Base-by-base conservation (phyloP, 2,888 invertebrate species). In the Drosophila fulvimacula region DNA sequence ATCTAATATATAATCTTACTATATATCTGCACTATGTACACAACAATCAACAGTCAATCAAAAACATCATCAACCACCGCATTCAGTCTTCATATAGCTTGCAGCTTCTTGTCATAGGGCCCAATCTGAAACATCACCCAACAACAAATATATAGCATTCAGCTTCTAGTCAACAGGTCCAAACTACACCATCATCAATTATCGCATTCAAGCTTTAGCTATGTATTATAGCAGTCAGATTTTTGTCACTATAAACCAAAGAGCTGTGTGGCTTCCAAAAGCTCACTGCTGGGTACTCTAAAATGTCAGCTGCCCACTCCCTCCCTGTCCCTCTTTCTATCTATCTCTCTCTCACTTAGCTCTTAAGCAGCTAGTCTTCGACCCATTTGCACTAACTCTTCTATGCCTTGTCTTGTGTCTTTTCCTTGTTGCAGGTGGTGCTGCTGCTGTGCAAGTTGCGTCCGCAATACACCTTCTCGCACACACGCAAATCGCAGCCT, bases 381-480 rank as follows among this genome's bases (percentile, higher is more conserved):
- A 9, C 5, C 24, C 13, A 24, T n/a, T n/a, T 36, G 17, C 24
- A 34, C 49, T 51, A 51, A 51, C 48, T 19, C 17, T 32, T 21
- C 51, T 2, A n/a, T 15, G 34, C 21, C n/a, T 36, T n/a, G 13
- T 51, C 30, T 10, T 30, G 30, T 64, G 19, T 24, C 3, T 17
- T 63, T 55, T 51, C n/a, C 2, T 17, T 41, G 55, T 77, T 81
- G 44, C 67, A 98, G 98, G 98, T 98, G 86, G 98, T 99, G 58
- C 94, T 98, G 90, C 95, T 99, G 93, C 94, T 98, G 82, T 97
- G 98, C 91, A 96, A 97, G 89, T 94, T 98, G 81, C 95, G 98
- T 91, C 97, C 98, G 19, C 98, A 98, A 93, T 97, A 97, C 93
- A 96, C 97, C 69, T 98, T 97, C 93, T 97, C 97, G 13, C 96